phyloP scores from a whole-genome alignment of 2,888 invertebrate species.

The Ennomos fuscantarius region DNA sequence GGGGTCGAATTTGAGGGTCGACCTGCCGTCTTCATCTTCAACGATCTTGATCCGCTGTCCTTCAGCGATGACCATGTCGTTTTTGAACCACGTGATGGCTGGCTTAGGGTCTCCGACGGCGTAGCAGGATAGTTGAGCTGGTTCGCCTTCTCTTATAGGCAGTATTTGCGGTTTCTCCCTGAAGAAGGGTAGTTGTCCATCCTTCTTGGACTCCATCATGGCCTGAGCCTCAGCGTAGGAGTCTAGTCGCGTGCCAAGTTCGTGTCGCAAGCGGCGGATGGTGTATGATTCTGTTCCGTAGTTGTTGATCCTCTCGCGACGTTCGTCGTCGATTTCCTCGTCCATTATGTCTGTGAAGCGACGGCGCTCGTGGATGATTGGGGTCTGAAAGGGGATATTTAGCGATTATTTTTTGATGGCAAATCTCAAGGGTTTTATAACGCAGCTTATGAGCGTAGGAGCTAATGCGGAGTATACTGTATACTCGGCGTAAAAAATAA shows the following conservation, averaged over 20 bases:
- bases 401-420: too few species aligned
- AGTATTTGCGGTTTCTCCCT: constrained; percentile 95
- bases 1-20: constrained; percentile 91
- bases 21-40: constrained; percentile 91
- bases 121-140: constrained; percentile 91
- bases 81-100: constrained; percentile 95
- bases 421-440: too few species aligned
- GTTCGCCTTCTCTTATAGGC: constrained; percentile 90
- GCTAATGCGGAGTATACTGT: too few species aligned
- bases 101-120: constrained; percentile 96
- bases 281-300: constrained; percentile 90
- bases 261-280: constrained; percentile 91
- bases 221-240: constrained; percentile 95
- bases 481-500: too few species aligned
- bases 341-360: constrained; percentile 98
- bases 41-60: constrained; percentile 89
- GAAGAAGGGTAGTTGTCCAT: constrained; percentile 94
- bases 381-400: constrained; percentile 83
- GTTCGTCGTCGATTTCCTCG: constrained; percentile 97
- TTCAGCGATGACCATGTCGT: constrained; percentile 93
- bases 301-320: constrained; percentile 91
- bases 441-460: too few species aligned
- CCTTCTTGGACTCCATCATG: constrained; percentile 90
- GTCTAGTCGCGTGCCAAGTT: constrained; percentile 90
- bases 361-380: constrained; percentile 94